Percentiles rank a stretch among this genome's conserved stretches.
phyloP scores from a whole-genome alignment of 2,113 vertebrate species.

The Gambusia affinis region DNA sequence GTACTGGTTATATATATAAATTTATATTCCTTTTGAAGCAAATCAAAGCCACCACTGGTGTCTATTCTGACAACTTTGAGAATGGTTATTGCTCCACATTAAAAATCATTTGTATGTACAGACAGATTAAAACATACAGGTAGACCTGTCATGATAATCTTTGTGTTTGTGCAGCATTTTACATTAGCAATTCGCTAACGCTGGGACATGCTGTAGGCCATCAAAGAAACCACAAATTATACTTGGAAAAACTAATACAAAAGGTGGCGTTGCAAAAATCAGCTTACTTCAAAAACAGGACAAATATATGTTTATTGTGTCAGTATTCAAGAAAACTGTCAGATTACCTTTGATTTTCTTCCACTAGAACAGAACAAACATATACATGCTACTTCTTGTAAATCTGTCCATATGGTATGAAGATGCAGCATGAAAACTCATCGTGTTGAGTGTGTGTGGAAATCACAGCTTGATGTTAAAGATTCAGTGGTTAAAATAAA shows the following conservation, averaged over 20 bases:
- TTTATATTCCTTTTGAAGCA: neutral
- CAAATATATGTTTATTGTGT: neutral
- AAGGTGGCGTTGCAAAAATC: neutral
- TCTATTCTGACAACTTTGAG: neutral
- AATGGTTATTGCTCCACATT: neutral
- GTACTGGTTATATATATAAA: no score
- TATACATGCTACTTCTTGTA: neutral
- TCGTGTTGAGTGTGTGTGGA: neutral
- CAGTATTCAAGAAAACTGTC: neutral
- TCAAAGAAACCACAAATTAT: no score
- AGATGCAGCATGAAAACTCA: neutral
- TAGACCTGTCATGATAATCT: neutral
- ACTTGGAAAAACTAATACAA: neutral
- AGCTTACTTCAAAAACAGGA: neutral
- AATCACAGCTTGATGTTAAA: neutral
- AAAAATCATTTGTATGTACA: neutral
- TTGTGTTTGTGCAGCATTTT: neutral
- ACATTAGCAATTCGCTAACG: neutral
- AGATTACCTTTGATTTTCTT: neutral
- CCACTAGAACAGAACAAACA: neutral
- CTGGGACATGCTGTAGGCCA: neutral
- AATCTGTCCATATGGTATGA: neutral
- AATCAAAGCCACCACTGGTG: neutral
- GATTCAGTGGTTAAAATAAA: neutral
- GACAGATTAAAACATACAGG: neutral